Base-by-base conservation (phyloP, 2,888 invertebrate species). In the Sinhomidia bicolor region DNA sequence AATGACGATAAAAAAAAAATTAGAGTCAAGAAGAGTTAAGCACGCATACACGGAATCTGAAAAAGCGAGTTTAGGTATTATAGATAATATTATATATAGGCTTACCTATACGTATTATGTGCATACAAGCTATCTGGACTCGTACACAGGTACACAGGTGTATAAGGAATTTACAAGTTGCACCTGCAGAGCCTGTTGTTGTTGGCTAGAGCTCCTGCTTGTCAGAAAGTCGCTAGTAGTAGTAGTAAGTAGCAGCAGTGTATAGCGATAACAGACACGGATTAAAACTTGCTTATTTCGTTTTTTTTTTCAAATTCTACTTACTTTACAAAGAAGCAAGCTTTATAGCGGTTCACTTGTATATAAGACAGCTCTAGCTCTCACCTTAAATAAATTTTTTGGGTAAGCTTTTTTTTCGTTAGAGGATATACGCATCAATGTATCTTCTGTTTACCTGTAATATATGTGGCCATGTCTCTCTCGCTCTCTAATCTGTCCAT, bases 371-470 rank as follows among this genome's bases (percentile, higher is more conserved):
- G 14, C 26, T 29, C 17, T 29, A n/a, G n/a, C n/a, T 1, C 57
- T 54, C 44, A 84, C 84, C 84, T 84, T 29, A 82, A 76, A 23
- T 14, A 81, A 60, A 71, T 71, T 47, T 76, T 68, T 71, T 54
- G n/a, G 51, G 60, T 1, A 84, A 47, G 44, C 17, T 68, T 68
- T n/a, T 84, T 14, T 57, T 36, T 54, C 14, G 41, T 80, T 20
- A 54, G 41, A 80, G 71, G 74, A 82, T 83, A 68, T 78, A 78
- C 57, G 60, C 76, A 62, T 85, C 76, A 78, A 78, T 78, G 83
- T 84, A 71, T 65, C 84, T 62, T 44, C 41, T 17, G 14, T 36
- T 62, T 84, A 65, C 78, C 85, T 85, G 36, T 36, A 7, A 20
- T 79, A 36, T 41, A n/a, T 20, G 10, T 79, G n/a, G n/a, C n/a